A percentile compares a stretch with the other conserved stretches of the same genome.
Evolutionary conservation across 2,113 vertebrate genomes (phyloP).

Genomic region (Bucco capensis): DNA sequence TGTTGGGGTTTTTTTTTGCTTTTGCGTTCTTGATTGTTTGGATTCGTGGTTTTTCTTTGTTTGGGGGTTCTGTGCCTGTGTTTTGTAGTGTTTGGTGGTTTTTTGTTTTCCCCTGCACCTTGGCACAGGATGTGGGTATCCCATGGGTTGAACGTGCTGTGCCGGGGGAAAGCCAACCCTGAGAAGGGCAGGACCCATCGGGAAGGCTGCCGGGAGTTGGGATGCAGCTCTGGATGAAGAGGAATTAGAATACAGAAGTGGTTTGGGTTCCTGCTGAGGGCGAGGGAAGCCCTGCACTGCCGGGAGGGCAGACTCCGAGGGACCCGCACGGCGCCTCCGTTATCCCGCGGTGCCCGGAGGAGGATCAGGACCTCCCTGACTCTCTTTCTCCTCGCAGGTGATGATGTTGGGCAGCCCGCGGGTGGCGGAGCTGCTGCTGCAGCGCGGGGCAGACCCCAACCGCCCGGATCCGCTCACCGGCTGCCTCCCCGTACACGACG

Average conservation of each 20-base stretch:
- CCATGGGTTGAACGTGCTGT: neutral
- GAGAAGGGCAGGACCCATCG: rapidly evolving
- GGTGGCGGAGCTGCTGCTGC: slow-evolving; percentile 76
- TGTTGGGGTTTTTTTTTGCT: too few species aligned
- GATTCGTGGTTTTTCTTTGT: too few species aligned
- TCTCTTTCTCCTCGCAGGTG: slow-evolving; percentile 69
- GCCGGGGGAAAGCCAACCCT: rapidly evolving
- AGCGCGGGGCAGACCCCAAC: slow-evolving; percentile 79
- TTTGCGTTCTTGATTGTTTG: too few species aligned
- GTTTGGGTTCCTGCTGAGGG: neutral
- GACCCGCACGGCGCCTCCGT: too few species aligned
- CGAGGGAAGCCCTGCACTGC: neutral
- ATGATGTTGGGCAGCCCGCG: slow-evolving; percentile 83
- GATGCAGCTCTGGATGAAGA: rapidly evolving
- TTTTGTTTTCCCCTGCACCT: neutral
- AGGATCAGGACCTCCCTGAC: neutral
- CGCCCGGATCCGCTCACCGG: slow-evolving; percentile 69
- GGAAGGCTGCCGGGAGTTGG: rapidly evolving
- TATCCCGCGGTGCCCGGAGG: too few species aligned
- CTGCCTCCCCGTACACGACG: slow-evolving; percentile 81
- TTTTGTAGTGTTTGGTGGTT: too few species aligned
- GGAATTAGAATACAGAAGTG: rapidly evolving
- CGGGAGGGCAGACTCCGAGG: too few species aligned
- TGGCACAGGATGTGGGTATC: neutral
- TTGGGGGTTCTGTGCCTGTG: too few species aligned